A percentile compares a stretch with the other conserved stretches of the same genome.
Conservation (phyloP, 1,140 invertebrate species). For the Pectinophora gossypiella region DNA sequence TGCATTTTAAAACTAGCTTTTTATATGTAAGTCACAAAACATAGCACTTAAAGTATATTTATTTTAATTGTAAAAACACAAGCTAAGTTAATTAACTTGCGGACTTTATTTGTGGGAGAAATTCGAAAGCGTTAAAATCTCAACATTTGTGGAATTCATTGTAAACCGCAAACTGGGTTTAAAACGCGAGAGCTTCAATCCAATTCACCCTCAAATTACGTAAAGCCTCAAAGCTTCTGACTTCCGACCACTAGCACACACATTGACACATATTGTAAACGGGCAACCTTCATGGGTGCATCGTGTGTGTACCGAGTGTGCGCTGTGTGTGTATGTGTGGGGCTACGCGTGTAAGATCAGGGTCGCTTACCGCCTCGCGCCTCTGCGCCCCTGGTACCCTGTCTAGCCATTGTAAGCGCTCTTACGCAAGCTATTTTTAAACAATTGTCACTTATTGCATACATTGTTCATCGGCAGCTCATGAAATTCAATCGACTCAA, state of each 20-base stretch:
- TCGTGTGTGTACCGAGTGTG: constrained; percentile 54
- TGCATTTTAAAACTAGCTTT: no score
- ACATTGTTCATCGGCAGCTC: background rate
- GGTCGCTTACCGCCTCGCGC: constrained; percentile 21
- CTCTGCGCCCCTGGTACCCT: constrained; percentile 40
- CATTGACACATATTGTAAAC: constrained; percentile 44
- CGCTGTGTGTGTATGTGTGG: constrained; percentile 30
- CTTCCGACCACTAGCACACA: constrained; percentile 39
- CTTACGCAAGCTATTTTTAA: background rate
- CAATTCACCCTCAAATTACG: constrained; percentile 65
- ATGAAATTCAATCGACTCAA: background rate
- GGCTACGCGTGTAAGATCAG: constrained; percentile 43
- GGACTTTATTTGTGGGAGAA: no score
- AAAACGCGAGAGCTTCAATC: constrained; percentile 42
- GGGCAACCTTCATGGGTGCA: constrained; percentile 53
- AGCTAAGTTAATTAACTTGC: no score
- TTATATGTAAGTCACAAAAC: no score
- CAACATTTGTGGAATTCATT: background rate
- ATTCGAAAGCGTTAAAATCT: background rate
- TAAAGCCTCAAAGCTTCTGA: constrained; percentile 63
- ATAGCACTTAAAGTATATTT: no score
- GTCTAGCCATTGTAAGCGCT: constrained; percentile 12
- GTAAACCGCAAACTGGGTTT: constrained; percentile 1
- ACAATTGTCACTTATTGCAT: no score
- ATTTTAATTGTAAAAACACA: no score